Evolutionary conservation across 1,140 invertebrate species (phyloP), one percentile per base, ranked within the genome.

Genomic region (Drosophila murphyi): DNA sequence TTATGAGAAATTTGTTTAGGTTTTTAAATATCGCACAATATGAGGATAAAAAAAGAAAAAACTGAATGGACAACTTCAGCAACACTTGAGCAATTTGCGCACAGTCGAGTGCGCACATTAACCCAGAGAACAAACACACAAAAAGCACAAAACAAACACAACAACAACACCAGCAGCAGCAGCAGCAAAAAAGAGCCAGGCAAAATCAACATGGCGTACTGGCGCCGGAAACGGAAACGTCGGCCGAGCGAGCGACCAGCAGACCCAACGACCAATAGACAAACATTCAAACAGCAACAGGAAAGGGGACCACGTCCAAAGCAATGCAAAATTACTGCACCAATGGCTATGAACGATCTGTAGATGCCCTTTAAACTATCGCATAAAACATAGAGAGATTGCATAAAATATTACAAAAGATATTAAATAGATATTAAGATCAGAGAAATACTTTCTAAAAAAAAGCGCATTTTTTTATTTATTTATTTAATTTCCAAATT

Each of bases 71-170:
- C 71, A 87, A 72, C 83, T 85, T 89, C 56, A 89, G 81, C 86
- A 89, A 85, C 85, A 90, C 86, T 89, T 89, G 81, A 89, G 80
- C 86, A 89, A 89, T 89, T 89, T 81, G 86, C 76, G 80, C 78
- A 90, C 86, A 89, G 86, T 85, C 78, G 86, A 89, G 78, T 90
- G 86, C 86, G 80, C 85, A 89, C 80, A 89, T 88, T 88, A 89
- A 81, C 74, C 67, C 72, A 77, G 37, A 87, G 76, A 55, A 82
- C 69, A 80, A 67, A 45, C 37, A 76, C 29, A 64, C 34, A 52
- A 5, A 51, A 28, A 65, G 60, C 51, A 76, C 54, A 78, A 65
- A 79, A 76, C 59, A 73, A 69, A 78, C 65, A 80, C 59, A 81
- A 12, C 39, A 78, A 69, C 63, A 86, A 62, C 63, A 86, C 75